Evolutionary conservation across 2,888 invertebrate genomes (phyloP).

Genomic region (Meandrusa payeni): DNA sequence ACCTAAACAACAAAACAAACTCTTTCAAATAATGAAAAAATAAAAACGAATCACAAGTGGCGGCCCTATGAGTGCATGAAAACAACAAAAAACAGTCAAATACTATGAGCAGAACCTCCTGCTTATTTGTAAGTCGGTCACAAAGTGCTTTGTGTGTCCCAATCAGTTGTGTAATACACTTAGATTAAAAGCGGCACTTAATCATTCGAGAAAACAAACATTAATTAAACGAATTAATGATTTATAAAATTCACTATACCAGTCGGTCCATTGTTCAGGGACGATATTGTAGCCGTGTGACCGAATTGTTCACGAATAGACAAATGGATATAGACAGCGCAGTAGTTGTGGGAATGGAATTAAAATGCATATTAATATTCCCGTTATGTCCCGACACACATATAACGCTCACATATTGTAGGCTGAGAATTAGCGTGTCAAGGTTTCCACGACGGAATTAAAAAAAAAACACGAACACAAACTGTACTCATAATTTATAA

Average conservation of each 20-base stretch:
- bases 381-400: constrained; percentile 27
- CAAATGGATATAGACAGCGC: constrained; percentile 30
- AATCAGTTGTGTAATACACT: too few relatives aligned
- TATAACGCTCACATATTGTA: not conserved
- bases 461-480: not conserved
- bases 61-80: too few relatives aligned
- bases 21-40: too few relatives aligned
- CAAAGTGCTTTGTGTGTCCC: too few relatives aligned
- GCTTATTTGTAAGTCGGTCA: too few relatives aligned
- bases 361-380: constrained; percentile 38
- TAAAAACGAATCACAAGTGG: too few relatives aligned
- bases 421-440: constrained; percentile 5
- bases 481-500: too few relatives aligned
- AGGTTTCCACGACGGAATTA: not conserved
- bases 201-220: too few relatives aligned
- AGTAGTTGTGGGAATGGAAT: constrained; percentile 34
- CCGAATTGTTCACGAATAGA: constrained; percentile 33
- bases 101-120: too few relatives aligned
- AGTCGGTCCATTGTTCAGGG: constrained; percentile 55
- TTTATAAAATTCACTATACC: constrained; percentile 49
- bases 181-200: too few relatives aligned
- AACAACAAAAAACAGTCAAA: too few relatives aligned
- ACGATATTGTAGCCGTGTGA: constrained; percentile 36
- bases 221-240: constrained; percentile 55
- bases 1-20: too few relatives aligned